phyloP scores from a whole-genome alignment of 1,140 invertebrate genomes.

The Trichomalopsis sarcophagae region DNA sequence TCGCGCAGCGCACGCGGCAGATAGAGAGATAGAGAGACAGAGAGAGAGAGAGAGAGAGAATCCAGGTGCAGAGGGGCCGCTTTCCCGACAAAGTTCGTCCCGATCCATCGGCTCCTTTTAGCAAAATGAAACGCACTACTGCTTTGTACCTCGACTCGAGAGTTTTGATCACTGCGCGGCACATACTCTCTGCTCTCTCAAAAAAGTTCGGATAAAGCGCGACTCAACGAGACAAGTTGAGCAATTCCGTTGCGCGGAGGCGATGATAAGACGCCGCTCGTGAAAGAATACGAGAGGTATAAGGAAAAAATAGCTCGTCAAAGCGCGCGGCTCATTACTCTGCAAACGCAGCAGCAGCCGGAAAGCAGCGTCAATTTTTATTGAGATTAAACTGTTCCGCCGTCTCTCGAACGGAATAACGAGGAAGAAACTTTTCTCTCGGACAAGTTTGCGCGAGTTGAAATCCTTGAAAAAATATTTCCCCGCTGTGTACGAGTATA shows the following conservation, averaged over 20 bases:
- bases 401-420: neutral
- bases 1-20: neutral
- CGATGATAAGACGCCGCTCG: constrained; percentile 21
- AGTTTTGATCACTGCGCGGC: neutral
- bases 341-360: too few species aligned
- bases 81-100: neutral
- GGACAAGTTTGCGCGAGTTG: neutral
- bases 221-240: neutral
- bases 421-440: constrained; percentile 11
- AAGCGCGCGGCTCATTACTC: neutral
- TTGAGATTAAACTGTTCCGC: too few species aligned
- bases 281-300: constrained; percentile 33
- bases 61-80: neutral
- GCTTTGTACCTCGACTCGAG: neutral
- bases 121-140: constrained; percentile 53
- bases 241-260: too few species aligned
- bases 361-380: too few species aligned
- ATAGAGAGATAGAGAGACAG: too few species aligned
- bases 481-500: neutral
- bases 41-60: neutral
- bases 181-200: too few species aligned
- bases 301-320: constrained; percentile 7
- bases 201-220: neutral
- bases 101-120: constrained; percentile 48
- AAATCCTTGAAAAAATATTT: constrained; percentile 37